Conservation (phyloP, 2,797 vertebrate genomes). For the Hipposideros larvatus region DNA sequence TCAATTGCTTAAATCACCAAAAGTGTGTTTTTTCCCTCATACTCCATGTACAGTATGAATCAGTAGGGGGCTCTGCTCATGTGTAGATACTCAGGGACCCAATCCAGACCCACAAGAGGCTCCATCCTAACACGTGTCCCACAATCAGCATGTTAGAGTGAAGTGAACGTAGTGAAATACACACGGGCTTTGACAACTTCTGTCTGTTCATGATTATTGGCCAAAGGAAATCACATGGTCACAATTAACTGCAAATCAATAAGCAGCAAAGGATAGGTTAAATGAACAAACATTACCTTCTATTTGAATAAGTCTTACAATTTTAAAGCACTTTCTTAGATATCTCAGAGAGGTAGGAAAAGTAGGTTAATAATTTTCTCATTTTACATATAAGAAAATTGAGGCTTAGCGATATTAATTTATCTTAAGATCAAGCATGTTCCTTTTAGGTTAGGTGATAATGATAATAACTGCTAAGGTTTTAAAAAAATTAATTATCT, state of each 20-base stretch:
- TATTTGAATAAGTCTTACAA: not conserved
- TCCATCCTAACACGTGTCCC: not conserved
- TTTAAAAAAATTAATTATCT: not conserved
- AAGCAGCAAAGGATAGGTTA: not conserved
- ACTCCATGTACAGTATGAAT: not conserved
- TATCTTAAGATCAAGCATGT: not conserved
- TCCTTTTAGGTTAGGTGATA: not conserved
- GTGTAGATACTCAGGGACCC: not conserved
- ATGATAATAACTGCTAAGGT: not conserved
- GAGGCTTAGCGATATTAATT: not conserved
- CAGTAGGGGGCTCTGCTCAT: not conserved
- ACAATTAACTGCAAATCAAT: not conserved
- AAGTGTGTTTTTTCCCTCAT: not conserved
- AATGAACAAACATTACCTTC: not conserved
- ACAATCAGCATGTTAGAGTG: not conserved
- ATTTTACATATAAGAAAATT: not conserved
- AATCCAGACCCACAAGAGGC: not conserved
- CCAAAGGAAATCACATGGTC: not conserved
- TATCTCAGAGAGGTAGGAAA: not conserved
- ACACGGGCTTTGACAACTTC: constrained; percentile 5
- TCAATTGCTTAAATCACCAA: not conserved
- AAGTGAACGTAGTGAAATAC: not conserved
- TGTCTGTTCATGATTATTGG: not conserved
- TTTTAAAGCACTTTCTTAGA: not conserved
- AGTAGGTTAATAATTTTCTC: not conserved